phyloP scores from a whole-genome alignment of 2,888 invertebrate species.

The Nomada goodeniana region DNA sequence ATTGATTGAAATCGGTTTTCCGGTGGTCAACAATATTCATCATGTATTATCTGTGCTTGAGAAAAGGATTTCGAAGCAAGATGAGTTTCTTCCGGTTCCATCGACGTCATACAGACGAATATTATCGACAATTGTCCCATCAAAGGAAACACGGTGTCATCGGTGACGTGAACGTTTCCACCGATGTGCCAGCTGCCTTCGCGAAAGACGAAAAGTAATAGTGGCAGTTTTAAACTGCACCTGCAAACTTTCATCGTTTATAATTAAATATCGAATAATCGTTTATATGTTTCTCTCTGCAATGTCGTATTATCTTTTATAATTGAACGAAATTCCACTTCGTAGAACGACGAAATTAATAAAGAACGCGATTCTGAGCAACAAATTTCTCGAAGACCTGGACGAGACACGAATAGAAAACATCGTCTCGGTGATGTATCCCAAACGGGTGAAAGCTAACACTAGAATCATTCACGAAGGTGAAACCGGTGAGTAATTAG shows the following conservation, averaged over 20 bases:
- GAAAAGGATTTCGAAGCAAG: background rate
- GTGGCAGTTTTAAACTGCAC: background rate
- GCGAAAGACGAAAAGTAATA: slow-evolving; percentile 69
- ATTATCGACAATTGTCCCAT: slow-evolving; percentile 65
- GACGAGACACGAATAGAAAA: slow-evolving; percentile 89
- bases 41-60: slow-evolving; percentile 43
- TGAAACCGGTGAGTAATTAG: slow-evolving; percentile 86
- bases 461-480: slow-evolving; percentile 91
- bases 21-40: background rate
- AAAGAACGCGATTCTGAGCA: slow-evolving; percentile 89
- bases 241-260: background rate
- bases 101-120: slow-evolving; percentile 34
- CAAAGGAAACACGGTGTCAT: slow-evolving; percentile 70
- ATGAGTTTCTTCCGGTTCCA: background rate
- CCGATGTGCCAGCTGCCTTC: slow-evolving; percentile 26
- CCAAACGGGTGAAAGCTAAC: slow-evolving; percentile 87
- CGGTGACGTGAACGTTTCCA: slow-evolving; percentile 62
- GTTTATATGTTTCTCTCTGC: no score
- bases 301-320: no score
- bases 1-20: background rate
- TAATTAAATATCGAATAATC: background rate
- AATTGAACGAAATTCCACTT: background rate
- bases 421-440: slow-evolving; percentile 92
- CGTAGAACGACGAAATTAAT: slow-evolving; percentile 51
- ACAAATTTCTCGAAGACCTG: slow-evolving; percentile 92